Evolutionary conservation across 2,113 vertebrate genomes (phyloP).

Genomic region (Promerops cafer): DNA sequence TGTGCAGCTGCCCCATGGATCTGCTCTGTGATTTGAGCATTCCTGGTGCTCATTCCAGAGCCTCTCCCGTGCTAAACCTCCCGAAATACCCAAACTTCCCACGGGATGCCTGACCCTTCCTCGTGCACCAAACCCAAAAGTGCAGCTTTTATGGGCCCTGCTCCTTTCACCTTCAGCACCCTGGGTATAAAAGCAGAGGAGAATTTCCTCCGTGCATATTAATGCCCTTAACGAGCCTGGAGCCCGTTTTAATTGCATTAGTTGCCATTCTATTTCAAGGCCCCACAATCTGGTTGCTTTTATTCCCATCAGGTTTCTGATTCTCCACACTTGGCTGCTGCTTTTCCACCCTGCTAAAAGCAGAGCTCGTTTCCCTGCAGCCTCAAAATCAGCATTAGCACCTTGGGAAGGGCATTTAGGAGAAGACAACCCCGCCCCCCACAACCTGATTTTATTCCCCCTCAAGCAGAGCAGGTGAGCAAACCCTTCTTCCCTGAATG

Average conservation of each 20-base stretch:
- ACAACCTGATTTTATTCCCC: neutral
- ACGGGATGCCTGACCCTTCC: accelerated
- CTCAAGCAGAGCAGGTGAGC: neutral
- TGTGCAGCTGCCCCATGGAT: neutral
- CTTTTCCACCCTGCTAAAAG: constrained; percentile 14
- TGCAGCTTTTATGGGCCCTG: neutral
- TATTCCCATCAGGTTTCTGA: constrained; percentile 2
- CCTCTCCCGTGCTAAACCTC: neutral
- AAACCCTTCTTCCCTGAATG: accelerated
- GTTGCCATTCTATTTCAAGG: constrained; percentile 16
- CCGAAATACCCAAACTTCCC: neutral
- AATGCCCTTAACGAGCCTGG: neutral
- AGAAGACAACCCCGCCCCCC: neutral
- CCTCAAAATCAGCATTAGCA: neutral
- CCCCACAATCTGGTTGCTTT: neutral
- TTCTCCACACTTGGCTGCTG: constrained; percentile 27
- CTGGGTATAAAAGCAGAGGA: neutral
- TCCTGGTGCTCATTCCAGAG: accelerated
- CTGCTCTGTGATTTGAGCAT: neutral
- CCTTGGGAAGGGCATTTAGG: neutral
- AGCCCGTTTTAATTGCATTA: constrained; percentile 36
- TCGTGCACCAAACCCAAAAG: neutral
- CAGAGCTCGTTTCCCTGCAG: neutral
- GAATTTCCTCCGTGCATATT: neutral
- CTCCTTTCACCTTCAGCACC: neutral